Evolutionary conservation across 2,888 invertebrate species (phyloP).

Genomic region (Antheraea assamensis): DNA sequence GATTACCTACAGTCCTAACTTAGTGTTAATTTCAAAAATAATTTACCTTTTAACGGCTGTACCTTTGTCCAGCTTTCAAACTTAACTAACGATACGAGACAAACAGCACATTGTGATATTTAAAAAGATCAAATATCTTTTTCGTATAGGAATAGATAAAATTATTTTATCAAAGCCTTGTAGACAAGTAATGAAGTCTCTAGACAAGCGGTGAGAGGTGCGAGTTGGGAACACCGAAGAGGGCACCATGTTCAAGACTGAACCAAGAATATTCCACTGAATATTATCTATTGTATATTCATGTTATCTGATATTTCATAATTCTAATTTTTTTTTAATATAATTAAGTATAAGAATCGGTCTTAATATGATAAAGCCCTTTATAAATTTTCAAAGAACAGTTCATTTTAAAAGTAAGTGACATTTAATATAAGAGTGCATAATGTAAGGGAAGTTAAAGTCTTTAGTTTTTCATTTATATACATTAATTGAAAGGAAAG

Average conservation of each 20-base stretch:
- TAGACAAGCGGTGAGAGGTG: too few species aligned
- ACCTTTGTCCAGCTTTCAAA: neutral
- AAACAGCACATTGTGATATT: neutral
- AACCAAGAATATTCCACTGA: too few species aligned
- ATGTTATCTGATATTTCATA: too few species aligned
- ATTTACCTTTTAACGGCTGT: too few species aligned
- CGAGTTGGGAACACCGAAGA: too few species aligned
- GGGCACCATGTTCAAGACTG: too few species aligned
- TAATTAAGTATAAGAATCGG: too few species aligned
- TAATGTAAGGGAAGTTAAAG: slow-evolving; percentile 23
- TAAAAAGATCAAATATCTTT: neutral
- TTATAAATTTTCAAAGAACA: neutral
- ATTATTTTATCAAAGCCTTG: neutral
- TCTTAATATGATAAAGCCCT: neutral
- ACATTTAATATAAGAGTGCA: neutral
- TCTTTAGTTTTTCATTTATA: slow-evolving; percentile 21
- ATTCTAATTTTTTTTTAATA: too few species aligned
- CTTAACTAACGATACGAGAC: neutral
- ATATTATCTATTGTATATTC: too few species aligned
- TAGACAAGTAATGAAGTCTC: too few species aligned
- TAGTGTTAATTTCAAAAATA: neutral
- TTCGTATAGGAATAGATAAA: neutral
- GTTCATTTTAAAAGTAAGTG: neutral
- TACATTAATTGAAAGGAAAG: slow-evolving; percentile 36
- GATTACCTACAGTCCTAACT: neutral